Evolutionary conservation across 2,113 vertebrate genomes (phyloP).

Genomic region (Engraulis encrasicolus): DNA sequence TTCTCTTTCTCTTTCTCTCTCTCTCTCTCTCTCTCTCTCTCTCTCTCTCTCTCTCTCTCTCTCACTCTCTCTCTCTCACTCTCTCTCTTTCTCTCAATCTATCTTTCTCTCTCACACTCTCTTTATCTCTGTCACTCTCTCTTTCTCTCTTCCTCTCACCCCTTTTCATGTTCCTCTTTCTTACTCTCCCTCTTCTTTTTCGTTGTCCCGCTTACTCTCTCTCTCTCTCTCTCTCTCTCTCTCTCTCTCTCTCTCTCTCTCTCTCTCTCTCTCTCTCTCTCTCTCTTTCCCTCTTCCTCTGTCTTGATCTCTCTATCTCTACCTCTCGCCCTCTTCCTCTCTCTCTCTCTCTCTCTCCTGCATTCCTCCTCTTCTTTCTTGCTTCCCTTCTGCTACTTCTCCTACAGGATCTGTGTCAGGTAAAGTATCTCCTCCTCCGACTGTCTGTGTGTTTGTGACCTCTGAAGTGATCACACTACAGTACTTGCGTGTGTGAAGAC

Average conservation of each 20-base stretch:
- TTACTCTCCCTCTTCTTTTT: conserved; percentile 52
- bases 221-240: conserved; percentile 49
- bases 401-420: conserved; percentile 89
- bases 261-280: conserved; percentile 51
- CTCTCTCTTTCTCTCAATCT: conserved; percentile 22
- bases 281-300: conserved; percentile 23
- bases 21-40: conserved; percentile 24
- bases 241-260: conserved; percentile 53
- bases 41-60: conserved; percentile 38
- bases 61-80: neutral
- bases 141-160: conserved; percentile 53
- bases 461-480: conserved; percentile 2
- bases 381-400: conserved; percentile 45
- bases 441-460: neutral
- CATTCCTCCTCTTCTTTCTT: conserved; percentile 35
- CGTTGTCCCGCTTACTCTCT: conserved; percentile 52
- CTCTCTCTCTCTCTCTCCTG: conserved; percentile 36
- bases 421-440: conserved; percentile 71
- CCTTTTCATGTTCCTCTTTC: conserved; percentile 49
- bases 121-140: conserved; percentile 50
- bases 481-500: neutral
- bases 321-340: conserved; percentile 47
- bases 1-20: conserved; percentile 44
- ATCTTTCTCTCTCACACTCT: conserved; percentile 47
- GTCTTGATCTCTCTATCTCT: conserved; percentile 54